Conservation (phyloP, 2,888 invertebrate genomes). For the Ophion costatus region DNA sequence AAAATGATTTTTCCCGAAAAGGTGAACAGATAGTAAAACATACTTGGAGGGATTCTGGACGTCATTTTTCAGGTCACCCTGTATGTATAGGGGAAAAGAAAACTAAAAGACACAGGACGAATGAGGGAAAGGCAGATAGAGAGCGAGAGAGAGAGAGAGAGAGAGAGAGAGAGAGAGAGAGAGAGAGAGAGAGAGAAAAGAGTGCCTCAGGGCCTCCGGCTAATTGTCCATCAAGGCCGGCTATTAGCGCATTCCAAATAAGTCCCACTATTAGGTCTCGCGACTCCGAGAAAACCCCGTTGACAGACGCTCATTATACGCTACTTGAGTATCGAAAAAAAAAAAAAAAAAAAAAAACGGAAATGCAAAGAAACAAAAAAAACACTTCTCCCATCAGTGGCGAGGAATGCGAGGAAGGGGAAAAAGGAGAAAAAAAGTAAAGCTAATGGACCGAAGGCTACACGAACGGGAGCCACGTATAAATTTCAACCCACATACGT, state of each 20-base stretch:
- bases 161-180: background rate
- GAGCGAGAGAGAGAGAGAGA: background rate
- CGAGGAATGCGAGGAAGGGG: background rate
- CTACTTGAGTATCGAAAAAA: constrained; percentile 23
- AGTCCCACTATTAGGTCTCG: constrained; percentile 57
- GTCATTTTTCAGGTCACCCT: too few relatives aligned
- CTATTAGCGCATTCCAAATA: constrained; percentile 62
- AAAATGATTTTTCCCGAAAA: too few relatives aligned
- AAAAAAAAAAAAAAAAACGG: constrained; percentile 24
- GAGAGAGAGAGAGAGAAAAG: constrained; percentile 1
- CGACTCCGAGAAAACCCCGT: constrained; percentile 55
- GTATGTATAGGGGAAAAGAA: background rate
- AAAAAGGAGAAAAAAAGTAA: too few relatives aligned
- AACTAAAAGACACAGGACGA: background rate
- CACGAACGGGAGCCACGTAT: too few relatives aligned
- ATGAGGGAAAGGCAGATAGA: background rate
- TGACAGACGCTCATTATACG: constrained; percentile 59
- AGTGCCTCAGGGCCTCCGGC: constrained; percentile 57
- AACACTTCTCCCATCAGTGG: background rate
- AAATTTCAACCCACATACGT: background rate
- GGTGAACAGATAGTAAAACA: too few relatives aligned
- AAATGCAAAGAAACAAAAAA: background rate
- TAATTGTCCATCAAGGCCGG: constrained; percentile 61
- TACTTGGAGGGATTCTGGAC: too few relatives aligned
- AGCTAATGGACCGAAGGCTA: too few relatives aligned